Base-by-base conservation (phyloP, 1,140 invertebrate genomes). In the Bombus waltoni region DNA sequence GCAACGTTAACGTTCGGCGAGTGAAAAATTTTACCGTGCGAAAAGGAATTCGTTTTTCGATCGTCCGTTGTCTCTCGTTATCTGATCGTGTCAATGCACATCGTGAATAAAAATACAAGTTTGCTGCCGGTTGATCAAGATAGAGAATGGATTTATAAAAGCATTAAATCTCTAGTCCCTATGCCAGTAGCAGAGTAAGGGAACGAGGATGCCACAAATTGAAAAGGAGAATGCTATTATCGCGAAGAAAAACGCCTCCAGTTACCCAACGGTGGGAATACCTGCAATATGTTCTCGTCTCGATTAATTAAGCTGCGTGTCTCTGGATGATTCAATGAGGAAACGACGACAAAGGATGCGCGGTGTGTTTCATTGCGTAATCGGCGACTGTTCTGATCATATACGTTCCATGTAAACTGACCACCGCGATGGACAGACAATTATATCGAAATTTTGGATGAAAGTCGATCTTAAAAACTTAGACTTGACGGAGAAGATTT, bases 71-170 rank as follows among this genome's bases (percentile, higher is more conserved):
- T 18, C 6, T 3, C 9, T 59, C 40, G 22, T 22, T 81, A 81
- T 81, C 79, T 72, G 79, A 81, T 81, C 66, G 79, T 81, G 79
- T 81, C 79, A 72, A 71, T 72, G 77, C 22, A 5, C 42, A 68
- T 6, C 6, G 42, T 40, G 35, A 53, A 32, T 65, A 57, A 28
- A 72, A 71, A 72, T 18, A 8, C 68, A 25, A 1, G n/a, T 76
- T 59, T 1, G 2, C n/a, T 42, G 10, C 25, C n/a, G 25, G 6
- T n/a, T 3, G 44, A 72, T 81, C 47, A 32, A 72, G 44, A 57
- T 72, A 72, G 3, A 8, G 1, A 35, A 22, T n/a, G 25, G 8
- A 57, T 57, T 57, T 53, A 28, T 40, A 40, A 42, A 71, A 38
- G 32, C 25, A 35, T 35, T 53, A 32, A 75, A 75, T 47, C 53